phyloP scores from a whole-genome alignment of 2,888 invertebrate genomes.

The Spatulosminthurus flaviceps region DNA sequence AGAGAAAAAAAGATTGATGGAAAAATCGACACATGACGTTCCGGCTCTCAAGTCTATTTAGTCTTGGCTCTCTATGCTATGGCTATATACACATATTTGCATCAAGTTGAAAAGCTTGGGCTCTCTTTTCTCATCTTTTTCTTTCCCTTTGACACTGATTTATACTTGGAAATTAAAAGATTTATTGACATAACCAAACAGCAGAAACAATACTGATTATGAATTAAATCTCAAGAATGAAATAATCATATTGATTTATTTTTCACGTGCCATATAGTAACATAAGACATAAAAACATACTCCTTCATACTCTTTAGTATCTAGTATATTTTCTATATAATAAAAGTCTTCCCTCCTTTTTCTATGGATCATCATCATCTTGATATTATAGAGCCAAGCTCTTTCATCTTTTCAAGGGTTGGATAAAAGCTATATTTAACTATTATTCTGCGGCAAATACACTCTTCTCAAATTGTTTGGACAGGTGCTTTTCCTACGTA shows the following conservation, averaged over 20 bases:
- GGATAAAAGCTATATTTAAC: no score
- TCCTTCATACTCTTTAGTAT: no score
- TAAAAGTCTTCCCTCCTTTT: no score
- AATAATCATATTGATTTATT: slow-evolving; percentile 7
- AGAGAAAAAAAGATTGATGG: neutral
- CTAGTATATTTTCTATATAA: no score
- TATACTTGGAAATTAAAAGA: slow-evolving; percentile 2
- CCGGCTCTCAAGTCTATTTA: neutral
- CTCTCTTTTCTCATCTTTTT: neutral
- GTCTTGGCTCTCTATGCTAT: no score
- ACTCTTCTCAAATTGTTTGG: no score
- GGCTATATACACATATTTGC: slow-evolving; percentile 4
- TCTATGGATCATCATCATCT: no score
- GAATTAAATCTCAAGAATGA: neutral
- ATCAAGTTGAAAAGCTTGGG: neutral
- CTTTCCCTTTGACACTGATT: neutral
- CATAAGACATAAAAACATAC: no score
- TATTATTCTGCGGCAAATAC: no score
- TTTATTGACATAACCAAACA: neutral
- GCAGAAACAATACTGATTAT: slow-evolving; percentile 11
- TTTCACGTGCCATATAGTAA: neutral
- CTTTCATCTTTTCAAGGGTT: no score
- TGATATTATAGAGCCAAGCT: no score
- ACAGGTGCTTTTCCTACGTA: no score
- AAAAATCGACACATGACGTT: slow-evolving; percentile 27